A percentile compares a stretch with the other conserved stretches of the same genome.
These are phyloP conservation scores for Contarinia nasturtii DNA, from an alignment of 1,140 invertebrate genomes.

Conservation along the genomic window DNA sequence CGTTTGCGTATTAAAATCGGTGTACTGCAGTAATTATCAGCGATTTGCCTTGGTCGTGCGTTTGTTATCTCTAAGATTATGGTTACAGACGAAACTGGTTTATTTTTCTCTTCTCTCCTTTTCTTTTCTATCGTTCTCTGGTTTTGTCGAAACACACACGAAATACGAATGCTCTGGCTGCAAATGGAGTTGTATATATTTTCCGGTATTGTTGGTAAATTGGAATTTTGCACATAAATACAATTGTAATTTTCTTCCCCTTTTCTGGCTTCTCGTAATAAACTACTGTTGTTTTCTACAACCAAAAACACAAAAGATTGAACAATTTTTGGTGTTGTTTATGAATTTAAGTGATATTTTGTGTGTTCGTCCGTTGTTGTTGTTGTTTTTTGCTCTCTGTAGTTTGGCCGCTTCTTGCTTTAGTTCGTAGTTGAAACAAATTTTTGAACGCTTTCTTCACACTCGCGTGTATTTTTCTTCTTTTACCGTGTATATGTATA, in stretches of 20 bases:
- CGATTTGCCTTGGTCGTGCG: no score
- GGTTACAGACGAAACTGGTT: no score
- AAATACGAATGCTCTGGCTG: slow-evolving; percentile 4
- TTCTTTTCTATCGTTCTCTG: slow-evolving; percentile 1
- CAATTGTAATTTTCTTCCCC: slow-evolving; percentile 2
- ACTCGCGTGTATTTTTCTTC: no score
- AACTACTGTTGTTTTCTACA: slow-evolving; percentile 21
- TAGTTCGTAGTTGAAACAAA: no score
- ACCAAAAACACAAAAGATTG: slow-evolving; percentile 8
- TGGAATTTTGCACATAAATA: no score
- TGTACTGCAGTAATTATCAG: no score
- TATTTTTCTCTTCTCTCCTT: slow-evolving; percentile 3
- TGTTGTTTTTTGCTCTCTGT: slow-evolving; percentile 2
- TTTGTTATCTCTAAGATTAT: no score
- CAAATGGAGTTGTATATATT: slow-evolving; percentile 4
- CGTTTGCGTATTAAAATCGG: no score
- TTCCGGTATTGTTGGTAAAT: slow-evolving; percentile 6
- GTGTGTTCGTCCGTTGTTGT: slow-evolving; percentile 8
- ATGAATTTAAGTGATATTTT: slow-evolving; percentile 23
- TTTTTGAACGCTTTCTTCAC: no score
- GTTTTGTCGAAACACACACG: background rate
- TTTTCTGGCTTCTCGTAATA: slow-evolving; percentile 11
- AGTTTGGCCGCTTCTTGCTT: no score
- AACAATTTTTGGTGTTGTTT: slow-evolving; percentile 18
- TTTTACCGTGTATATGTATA: no score